phyloP scores from a whole-genome alignment of 2,113 vertebrate genomes.

The Phocoena phocoena region DNA sequence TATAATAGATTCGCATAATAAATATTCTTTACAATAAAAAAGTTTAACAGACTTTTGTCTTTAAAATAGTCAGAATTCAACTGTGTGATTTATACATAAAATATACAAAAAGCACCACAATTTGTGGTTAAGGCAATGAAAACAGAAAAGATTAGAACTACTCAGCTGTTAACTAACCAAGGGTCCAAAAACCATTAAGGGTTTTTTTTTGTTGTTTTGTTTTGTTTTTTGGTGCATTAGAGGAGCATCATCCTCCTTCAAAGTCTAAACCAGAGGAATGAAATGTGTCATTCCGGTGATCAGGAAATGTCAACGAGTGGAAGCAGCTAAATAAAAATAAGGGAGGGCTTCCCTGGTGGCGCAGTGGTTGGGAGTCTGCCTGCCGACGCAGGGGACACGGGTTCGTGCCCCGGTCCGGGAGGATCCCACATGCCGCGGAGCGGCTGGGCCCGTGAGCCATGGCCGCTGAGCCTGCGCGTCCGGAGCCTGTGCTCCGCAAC shows the following conservation, averaged over 20 bases:
- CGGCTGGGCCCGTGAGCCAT: accelerated
- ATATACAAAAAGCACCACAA: slow-evolving; percentile 93
- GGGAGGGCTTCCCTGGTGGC: too few species aligned
- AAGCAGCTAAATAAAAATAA: neutral
- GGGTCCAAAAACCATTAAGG: slow-evolving; percentile 54
- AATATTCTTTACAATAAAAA: slow-evolving; percentile 99
- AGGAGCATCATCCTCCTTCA: neutral
- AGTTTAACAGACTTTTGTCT: slow-evolving; percentile 96
- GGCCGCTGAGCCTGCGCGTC: accelerated
- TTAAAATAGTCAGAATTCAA: slow-evolving; percentile 99
- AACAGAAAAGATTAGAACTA: slow-evolving; percentile 85
- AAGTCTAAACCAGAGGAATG: neutral
- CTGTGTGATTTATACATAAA: slow-evolving; percentile 96
- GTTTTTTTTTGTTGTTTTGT: neutral
- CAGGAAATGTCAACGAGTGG: neutral
- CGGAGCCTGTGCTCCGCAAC: too few species aligned
- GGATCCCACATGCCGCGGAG: too few species aligned
- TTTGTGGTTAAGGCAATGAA: slow-evolving; percentile 88
- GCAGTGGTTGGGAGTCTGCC: too few species aligned
- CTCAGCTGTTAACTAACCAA: slow-evolving; percentile 81
- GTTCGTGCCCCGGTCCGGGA: too few species aligned
- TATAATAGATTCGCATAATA: slow-evolving; percentile 99
- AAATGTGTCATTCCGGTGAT: neutral
- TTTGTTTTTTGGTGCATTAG: neutral
- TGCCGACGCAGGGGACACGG: too few species aligned